phyloP scores from a whole-genome alignment of 2,113 vertebrate genomes.

The Oreochromis niloticus region DNA sequence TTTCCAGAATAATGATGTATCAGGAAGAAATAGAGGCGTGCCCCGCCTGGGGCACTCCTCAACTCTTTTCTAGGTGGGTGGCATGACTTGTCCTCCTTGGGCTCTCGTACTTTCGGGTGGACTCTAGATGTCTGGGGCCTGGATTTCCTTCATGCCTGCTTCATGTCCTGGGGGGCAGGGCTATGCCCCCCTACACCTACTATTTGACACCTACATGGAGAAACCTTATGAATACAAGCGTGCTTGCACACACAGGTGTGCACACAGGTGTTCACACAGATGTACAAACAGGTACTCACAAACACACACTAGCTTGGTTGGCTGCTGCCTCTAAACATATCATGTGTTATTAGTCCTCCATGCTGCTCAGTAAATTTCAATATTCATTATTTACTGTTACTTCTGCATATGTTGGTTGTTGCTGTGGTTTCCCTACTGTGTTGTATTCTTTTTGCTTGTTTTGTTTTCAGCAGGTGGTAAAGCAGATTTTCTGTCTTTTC shows the following conservation, averaged over 20 bases:
- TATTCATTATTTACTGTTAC: not conserved
- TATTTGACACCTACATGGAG: not conserved
- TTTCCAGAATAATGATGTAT: accelerated
- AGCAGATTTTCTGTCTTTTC: not conserved
- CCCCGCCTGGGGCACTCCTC: not conserved
- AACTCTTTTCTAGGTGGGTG: not conserved
- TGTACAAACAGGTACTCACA: not conserved
- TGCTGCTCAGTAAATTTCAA: not conserved
- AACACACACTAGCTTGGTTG: not conserved
- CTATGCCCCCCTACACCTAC: not conserved
- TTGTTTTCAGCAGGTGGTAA: not conserved
- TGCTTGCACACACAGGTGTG: accelerated
- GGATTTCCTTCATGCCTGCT: not conserved
- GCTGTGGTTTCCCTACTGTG: not conserved
- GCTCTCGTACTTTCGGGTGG: accelerated
- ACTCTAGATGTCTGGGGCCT: not conserved
- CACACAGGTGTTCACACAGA: not conserved
- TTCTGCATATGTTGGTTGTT: not conserved
- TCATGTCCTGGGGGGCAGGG: not conserved
- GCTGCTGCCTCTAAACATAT: not conserved
- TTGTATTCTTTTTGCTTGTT: not conserved
- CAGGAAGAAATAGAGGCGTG: not conserved
- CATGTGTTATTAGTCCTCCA: not conserved
- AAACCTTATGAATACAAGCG: accelerated
- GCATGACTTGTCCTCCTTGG: accelerated